Percentiles rank a stretch among this genome's conserved stretches.
phyloP scores from a whole-genome alignment of 2,888 invertebrate species.

The Platycheirus albimanus region DNA sequence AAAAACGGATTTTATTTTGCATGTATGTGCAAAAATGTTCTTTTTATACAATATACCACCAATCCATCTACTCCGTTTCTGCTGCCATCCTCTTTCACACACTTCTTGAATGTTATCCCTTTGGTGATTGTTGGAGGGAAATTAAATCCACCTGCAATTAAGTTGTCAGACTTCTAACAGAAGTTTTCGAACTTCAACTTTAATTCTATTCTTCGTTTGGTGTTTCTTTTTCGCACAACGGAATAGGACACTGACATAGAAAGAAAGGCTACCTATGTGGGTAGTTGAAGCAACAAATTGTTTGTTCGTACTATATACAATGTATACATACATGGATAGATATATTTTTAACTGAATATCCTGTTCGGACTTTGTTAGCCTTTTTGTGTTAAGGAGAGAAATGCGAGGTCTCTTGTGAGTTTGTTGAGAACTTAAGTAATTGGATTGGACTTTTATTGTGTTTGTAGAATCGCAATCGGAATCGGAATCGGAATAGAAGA shows the following conservation, averaged over 20 bases:
- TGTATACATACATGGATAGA: too few species aligned
- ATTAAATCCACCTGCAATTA: slow-evolving; percentile 71
- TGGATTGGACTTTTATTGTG: slow-evolving; percentile 60
- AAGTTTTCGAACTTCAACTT: slow-evolving; percentile 59
- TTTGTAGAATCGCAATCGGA: slow-evolving; percentile 33
- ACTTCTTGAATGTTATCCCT: slow-evolving; percentile 34
- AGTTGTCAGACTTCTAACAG: slow-evolving; percentile 63
- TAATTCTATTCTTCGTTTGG: slow-evolving; percentile 44
- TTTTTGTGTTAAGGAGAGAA: not conserved
- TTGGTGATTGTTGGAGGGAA: slow-evolving; percentile 54
- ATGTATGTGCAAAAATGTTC: slow-evolving; percentile 11
- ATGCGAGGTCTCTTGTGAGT: slow-evolving; percentile 43
- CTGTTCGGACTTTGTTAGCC: slow-evolving; percentile 21
- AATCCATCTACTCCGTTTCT: not conserved
- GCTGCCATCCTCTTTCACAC: not conserved
- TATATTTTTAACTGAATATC: slow-evolving; percentile 61
- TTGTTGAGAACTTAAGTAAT: slow-evolving; percentile 52
- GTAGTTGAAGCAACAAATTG: slow-evolving; percentile 61
- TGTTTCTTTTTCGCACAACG: slow-evolving; percentile 39
- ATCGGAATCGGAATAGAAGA: slow-evolving; percentile 38
- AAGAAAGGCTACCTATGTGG: slow-evolving; percentile 11
- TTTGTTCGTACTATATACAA: too few species aligned
- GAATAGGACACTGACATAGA: not conserved
- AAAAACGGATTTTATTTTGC: slow-evolving; percentile 42
- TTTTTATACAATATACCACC: slow-evolving; percentile 18